Evolutionary conservation across 2,888 invertebrate genomes (phyloP).

Genomic region (Autographa pulchrina): DNA sequence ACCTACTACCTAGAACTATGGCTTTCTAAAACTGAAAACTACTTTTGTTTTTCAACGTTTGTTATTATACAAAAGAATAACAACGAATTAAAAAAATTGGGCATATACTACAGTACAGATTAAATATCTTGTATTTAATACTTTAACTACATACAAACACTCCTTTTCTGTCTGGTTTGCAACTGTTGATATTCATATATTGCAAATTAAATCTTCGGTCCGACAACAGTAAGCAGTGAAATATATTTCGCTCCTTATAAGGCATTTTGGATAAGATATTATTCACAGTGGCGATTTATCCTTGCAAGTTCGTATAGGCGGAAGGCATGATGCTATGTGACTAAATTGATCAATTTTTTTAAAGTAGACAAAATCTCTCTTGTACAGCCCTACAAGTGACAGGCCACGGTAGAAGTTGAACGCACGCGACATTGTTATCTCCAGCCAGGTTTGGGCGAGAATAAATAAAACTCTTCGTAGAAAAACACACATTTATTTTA

Average conservation of each 20-base stretch:
- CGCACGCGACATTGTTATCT: slow-evolving; percentile 88
- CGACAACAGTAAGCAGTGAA: background rate
- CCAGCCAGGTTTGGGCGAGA: slow-evolving; percentile 81
- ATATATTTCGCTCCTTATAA: background rate
- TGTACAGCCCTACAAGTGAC: slow-evolving; percentile 56
- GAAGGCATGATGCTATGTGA: slow-evolving; percentile 1
- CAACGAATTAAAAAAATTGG: too few species aligned
- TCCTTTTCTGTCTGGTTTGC: background rate
- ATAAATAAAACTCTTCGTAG: slow-evolving; percentile 87
- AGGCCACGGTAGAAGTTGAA: slow-evolving; percentile 68
- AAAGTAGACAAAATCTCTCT: background rate
- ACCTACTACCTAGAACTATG: slow-evolving; percentile 46
- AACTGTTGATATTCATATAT: background rate
- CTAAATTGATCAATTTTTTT: background rate
- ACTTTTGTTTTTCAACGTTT: too few species aligned
- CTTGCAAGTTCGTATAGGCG: background rate
- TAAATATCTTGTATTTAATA: too few species aligned
- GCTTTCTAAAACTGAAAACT: slow-evolving; percentile 21
- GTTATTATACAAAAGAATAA: too few species aligned
- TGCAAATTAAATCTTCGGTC: background rate
- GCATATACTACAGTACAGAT: too few species aligned
- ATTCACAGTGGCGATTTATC: background rate
- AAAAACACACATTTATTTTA: slow-evolving; percentile 86
- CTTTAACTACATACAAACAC: background rate
- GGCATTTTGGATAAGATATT: background rate